These are phyloP conservation scores for Tupiocoris notatus DNA, from an alignment of 2,888 invertebrate species.

Conservation along the genomic window DNA sequence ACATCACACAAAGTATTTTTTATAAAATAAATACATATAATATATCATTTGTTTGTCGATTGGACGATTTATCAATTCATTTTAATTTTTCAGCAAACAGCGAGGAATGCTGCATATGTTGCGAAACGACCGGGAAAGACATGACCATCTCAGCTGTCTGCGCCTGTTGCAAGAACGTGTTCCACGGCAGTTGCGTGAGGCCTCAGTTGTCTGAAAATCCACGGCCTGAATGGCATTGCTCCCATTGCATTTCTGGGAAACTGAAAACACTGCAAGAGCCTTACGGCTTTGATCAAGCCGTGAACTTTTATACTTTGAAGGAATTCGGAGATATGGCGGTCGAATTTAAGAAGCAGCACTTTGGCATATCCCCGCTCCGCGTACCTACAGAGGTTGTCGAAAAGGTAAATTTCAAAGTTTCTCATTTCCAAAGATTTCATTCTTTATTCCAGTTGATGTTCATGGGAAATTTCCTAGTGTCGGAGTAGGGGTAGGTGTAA, in stretches of 20 bases:
- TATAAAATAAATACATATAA: too few species aligned
- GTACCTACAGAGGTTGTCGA: slow-evolving; percentile 87
- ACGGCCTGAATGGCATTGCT: slow-evolving; percentile 88
- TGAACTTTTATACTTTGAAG: slow-evolving; percentile 88
- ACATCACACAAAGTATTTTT: too few species aligned
- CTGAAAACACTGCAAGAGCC: slow-evolving; percentile 89
- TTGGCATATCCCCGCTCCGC: slow-evolving; percentile 91
- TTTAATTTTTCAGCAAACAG: background rate
- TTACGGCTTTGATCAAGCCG: slow-evolving; percentile 96
- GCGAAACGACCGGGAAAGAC: background rate
- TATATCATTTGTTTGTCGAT: too few species aligned
- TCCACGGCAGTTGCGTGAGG: background rate
- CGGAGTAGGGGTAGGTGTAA: background rate
- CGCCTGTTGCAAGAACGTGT: background rate
- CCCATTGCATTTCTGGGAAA: slow-evolving; percentile 89
- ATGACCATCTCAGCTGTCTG: background rate
- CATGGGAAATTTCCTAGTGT: background rate
- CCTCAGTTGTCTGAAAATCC: background rate
- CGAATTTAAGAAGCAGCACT: slow-evolving; percentile 96
- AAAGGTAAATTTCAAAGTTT: too few species aligned
- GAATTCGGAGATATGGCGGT: slow-evolving; percentile 99
- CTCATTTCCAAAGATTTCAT: too few species aligned
- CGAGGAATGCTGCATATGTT: background rate
- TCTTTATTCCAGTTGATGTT: background rate
- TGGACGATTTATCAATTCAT: too few species aligned